Conservation (phyloP, 2,113 vertebrate genomes). For the Pseudois nayaur region DNA sequence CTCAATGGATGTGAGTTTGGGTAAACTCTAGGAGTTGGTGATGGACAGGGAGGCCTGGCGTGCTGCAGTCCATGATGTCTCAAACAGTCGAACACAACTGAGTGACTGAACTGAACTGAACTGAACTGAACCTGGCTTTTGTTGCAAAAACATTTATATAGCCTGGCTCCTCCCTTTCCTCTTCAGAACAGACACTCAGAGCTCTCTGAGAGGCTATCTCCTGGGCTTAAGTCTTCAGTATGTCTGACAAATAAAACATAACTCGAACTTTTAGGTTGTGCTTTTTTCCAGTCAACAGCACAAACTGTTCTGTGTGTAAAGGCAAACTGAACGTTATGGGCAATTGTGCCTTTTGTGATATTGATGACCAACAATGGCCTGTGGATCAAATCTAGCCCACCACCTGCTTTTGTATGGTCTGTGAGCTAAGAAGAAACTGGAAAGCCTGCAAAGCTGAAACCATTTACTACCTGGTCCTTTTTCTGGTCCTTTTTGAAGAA, state of each 20-base stretch:
- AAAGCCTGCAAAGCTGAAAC: background rate
- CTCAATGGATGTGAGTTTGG: background rate
- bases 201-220: background rate
- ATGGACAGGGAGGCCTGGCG: fast-evolving
- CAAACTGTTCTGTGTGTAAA: background rate
- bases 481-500: background rate
- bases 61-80: background rate
- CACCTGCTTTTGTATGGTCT: background rate
- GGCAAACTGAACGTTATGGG: background rate
- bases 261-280: background rate
- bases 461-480: background rate
- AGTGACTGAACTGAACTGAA: background rate
- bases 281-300: background rate
- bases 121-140: background rate
- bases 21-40: background rate
- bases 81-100: background rate
- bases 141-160: background rate
- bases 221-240: background rate
- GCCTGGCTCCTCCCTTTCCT: background rate
- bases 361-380: background rate
- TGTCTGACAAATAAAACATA: background rate
- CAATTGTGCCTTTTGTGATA: background rate
- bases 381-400: background rate
- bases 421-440: background rate
- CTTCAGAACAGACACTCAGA: background rate